Evolutionary conservation across 2,888 invertebrate species (phyloP).

Genomic region (Metopia argyrocephala): DNA sequence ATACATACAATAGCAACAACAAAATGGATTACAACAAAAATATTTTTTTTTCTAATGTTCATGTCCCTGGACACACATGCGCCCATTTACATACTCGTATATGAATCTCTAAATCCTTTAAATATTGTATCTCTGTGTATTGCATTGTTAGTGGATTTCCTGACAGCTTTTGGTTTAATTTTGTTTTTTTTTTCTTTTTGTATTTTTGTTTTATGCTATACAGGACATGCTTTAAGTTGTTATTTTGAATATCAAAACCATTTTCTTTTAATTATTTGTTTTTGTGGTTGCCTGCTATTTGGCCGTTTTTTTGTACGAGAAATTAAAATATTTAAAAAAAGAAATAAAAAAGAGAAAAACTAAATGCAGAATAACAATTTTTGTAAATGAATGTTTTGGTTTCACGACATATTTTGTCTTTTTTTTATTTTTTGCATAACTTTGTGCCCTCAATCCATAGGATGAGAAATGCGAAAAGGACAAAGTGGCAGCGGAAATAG

Average conservation of each 20-base stretch:
- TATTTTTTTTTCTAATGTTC: neutral
- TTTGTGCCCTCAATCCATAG: neutral
- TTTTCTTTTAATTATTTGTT: neutral
- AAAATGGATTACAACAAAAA: constrained; percentile 51
- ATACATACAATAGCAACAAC: constrained; percentile 36
- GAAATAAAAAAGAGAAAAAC: neutral
- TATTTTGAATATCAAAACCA: constrained; percentile 50
- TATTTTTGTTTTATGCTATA: constrained; percentile 45
- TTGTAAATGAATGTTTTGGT: constrained; percentile 63
- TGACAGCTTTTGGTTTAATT: constrained; percentile 32
- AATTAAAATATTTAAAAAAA: constrained; percentile 48
- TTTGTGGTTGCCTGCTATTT: neutral
- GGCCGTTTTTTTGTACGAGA: constrained; percentile 43
- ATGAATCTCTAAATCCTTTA: neutral
- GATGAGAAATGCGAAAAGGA: neutral
- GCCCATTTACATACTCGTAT: neutral
- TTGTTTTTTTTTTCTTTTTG: constrained; percentile 1
- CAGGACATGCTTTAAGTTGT: constrained; percentile 56
- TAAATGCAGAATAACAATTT: constrained; percentile 55
- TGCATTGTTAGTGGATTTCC: constrained; percentile 40
- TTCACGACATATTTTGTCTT: constrained; percentile 54
- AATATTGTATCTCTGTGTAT: constrained; percentile 10
- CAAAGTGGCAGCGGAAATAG: neutral
- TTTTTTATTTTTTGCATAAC: neutral
- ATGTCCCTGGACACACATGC: neutral